These are phyloP conservation scores for Loripinus fragilis DNA, from an alignment of 2,888 invertebrate species.

Conservation along the genomic window DNA sequence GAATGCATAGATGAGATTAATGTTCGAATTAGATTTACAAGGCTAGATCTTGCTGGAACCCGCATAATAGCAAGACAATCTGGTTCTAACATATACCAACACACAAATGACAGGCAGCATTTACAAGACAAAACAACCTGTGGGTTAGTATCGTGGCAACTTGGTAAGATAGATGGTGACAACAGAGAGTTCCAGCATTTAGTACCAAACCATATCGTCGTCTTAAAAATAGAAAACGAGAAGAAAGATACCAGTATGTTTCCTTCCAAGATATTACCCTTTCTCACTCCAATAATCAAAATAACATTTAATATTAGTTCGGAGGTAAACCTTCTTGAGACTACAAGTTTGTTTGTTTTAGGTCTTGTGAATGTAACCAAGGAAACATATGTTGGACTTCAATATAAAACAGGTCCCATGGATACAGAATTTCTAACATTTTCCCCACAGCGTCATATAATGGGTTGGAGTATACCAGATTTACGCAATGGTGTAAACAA, in stretches of 20 bases:
- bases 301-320: constrained; percentile 44
- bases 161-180: constrained; percentile 43
- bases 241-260: constrained; percentile 26
- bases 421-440: constrained; percentile 37
- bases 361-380: constrained; percentile 54
- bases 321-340: constrained; percentile 30
- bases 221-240: constrained; percentile 37
- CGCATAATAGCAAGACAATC: constrained; percentile 16
- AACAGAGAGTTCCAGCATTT: constrained; percentile 46
- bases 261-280: constrained; percentile 52
- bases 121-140: constrained; percentile 27
- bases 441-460: constrained; percentile 41
- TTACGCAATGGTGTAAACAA: constrained; percentile 8
- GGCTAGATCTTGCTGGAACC: constrained; percentile 30
- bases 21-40: constrained; percentile 34
- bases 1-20: constrained; percentile 53
- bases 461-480: constrained; percentile 54
- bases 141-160: constrained; percentile 47
- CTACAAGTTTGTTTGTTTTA: constrained; percentile 45
- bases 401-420: constrained; percentile 34
- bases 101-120: neutral
- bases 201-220: constrained; percentile 27
- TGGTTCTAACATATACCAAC: neutral
- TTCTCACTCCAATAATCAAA: constrained; percentile 42
- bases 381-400: constrained; percentile 40